phyloP scores from a whole-genome alignment of 2,888 invertebrate species.

The Drosophila atroscutellata region DNA sequence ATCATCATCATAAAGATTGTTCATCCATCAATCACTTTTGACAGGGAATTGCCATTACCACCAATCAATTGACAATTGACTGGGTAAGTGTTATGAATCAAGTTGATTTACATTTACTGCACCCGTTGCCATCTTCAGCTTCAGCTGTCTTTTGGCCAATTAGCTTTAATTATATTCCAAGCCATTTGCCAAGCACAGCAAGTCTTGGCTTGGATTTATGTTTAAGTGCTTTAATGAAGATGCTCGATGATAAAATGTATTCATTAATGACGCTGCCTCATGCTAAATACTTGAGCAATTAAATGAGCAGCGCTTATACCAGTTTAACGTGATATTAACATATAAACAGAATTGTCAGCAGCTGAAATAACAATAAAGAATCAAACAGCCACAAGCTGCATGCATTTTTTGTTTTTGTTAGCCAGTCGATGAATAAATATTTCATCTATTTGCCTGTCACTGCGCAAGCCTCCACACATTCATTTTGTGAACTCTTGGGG shows the following conservation, averaged over 20 bases:
- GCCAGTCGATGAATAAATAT: constrained; percentile 58
- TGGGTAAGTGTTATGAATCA: constrained; percentile 43
- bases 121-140: constrained; percentile 43
- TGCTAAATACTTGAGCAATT: constrained; percentile 54
- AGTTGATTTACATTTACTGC: constrained; percentile 64
- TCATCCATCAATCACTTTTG: constrained; percentile 2
- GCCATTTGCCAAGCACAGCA: constrained; percentile 35
- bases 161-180: constrained; percentile 41
- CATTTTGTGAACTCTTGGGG: constrained; percentile 2
- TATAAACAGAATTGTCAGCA: constrained; percentile 55
- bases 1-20: constrained; percentile 38
- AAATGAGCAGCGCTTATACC: constrained; percentile 49
- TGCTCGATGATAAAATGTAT: constrained; percentile 31
- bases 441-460: constrained; percentile 42
- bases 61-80: constrained; percentile 41
- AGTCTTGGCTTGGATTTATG: constrained; percentile 14
- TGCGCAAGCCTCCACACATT: constrained; percentile 59
- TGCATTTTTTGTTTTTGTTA: constrained; percentile 32
- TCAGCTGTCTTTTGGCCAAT: constrained; percentile 38
- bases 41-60: constrained; percentile 20
- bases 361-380: constrained; percentile 68
- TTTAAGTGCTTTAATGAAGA: constrained; percentile 56
- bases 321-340: constrained; percentile 52
- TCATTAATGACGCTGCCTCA: constrained; percentile 46
- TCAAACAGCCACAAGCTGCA: constrained; percentile 16